Evolutionary conservation across 2,113 vertebrate species (phyloP).

Genomic region (Platanista minor): DNA sequence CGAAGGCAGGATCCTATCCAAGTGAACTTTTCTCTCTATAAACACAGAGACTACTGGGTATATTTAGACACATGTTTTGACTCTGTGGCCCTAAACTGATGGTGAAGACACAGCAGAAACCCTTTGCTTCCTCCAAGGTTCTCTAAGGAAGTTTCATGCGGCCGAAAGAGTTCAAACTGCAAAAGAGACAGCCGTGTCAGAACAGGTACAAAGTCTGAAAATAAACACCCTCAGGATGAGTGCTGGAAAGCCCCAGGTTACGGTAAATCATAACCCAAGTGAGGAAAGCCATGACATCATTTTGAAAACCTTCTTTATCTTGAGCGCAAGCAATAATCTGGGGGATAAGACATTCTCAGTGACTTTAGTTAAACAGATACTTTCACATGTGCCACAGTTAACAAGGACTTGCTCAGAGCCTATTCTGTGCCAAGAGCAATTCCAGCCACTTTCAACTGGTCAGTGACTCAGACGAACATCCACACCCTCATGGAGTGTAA

Average conservation of each 20-base stretch:
- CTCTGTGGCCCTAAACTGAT: not conserved
- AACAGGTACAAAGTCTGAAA: not conserved
- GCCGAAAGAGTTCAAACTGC: not conserved
- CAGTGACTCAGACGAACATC: not conserved
- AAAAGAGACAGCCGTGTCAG: not conserved
- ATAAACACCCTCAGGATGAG: not conserved
- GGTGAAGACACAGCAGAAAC: not conserved
- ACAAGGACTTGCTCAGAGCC: not conserved
- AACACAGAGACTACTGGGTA: not conserved
- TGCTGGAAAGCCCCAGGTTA: not conserved
- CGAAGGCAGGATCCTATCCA: too few species aligned
- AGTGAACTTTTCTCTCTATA: not conserved
- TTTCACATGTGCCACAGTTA: not conserved
- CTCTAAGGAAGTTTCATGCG: not conserved
- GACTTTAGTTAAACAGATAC: not conserved
- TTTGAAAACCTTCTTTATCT: not conserved
- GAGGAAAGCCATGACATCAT: not conserved
- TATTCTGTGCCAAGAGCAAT: not conserved
- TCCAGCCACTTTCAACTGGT: too few species aligned
- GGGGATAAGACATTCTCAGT: not conserved
- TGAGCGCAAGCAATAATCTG: not conserved
- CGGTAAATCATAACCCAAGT: not conserved
- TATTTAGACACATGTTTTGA: not conserved
- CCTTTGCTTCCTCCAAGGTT: not conserved
- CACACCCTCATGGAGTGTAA: not conserved